phyloP scores from a whole-genome alignment of 1,140 invertebrate genomes.

The Calliopsis andreniformis region DNA sequence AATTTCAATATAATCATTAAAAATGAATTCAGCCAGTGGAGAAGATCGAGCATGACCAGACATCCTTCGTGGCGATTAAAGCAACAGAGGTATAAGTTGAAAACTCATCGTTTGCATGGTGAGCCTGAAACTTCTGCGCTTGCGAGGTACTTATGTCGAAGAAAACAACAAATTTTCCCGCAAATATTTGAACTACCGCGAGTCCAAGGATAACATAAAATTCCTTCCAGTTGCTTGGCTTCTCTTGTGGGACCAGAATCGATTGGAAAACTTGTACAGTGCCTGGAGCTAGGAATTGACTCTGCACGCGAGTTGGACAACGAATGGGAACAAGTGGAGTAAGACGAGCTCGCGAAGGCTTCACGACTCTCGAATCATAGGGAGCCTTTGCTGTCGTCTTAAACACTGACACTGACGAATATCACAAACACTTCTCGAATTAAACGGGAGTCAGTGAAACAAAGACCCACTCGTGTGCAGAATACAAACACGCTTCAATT shows the following conservation, averaged over 20 bases:
- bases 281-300: constrained; percentile 40
- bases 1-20: too few species aligned
- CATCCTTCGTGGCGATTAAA: too few species aligned
- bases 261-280: constrained; percentile 42
- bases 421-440: neutral
- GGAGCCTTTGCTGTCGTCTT: neutral
- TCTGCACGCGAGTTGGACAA: constrained; percentile 38
- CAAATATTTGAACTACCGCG: neutral
- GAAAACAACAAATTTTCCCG: neutral
- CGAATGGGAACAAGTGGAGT: constrained; percentile 15
- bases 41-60: too few species aligned
- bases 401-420: neutral
- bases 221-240: neutral
- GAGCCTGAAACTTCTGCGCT: neutral
- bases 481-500: too few species aligned
- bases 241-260: constrained; percentile 1
- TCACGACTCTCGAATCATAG: constrained; percentile 19
- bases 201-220: neutral
- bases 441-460: neutral
- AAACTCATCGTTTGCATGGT: neutral
- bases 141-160: neutral
- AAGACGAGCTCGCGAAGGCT: constrained; percentile 31
- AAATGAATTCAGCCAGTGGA: too few species aligned
- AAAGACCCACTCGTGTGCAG: too few species aligned
- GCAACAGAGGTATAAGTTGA: neutral